These are phyloP conservation scores for Phataginus tetradactyla DNA, from an alignment of 2,797 vertebrate genomes.

Conservation along the genomic window DNA sequence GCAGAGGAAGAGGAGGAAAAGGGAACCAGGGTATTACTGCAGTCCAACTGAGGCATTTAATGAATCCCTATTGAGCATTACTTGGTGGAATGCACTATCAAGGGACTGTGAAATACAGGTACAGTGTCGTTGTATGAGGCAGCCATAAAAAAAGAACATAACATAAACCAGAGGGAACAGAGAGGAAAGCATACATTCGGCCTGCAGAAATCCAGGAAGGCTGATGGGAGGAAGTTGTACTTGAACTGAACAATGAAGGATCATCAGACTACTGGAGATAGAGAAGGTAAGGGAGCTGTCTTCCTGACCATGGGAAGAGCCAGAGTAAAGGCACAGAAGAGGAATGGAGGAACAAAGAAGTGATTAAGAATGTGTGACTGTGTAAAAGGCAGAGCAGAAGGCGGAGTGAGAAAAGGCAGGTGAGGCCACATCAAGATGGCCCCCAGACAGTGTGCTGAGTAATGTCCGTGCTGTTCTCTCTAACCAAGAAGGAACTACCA, in stretches of 20 bases:
- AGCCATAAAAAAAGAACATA: not conserved
- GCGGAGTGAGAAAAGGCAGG: not conserved
- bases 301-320: not conserved
- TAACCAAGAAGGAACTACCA: not conserved
- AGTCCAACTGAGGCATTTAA: not conserved
- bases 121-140: not conserved
- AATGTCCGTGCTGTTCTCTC: not conserved
- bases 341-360: not conserved
- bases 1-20: not conserved
- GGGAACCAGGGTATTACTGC: not conserved
- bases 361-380: not conserved
- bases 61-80: not conserved
- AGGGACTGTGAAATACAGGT: not conserved
- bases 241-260: not conserved
- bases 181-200: not conserved
- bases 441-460: not conserved
- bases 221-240: not conserved
- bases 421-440: not conserved
- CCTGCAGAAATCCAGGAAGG: not conserved
- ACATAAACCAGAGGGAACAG: not conserved
- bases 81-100: not conserved
- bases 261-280: not conserved
- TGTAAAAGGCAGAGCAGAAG: not conserved
- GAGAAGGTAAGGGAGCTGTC: not conserved
- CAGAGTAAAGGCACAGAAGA: not conserved